Evolutionary conservation across 37 sponge, comb jelly and placozoan species (phyloP).

Genomic region (Eunapius fragilis): DNA sequence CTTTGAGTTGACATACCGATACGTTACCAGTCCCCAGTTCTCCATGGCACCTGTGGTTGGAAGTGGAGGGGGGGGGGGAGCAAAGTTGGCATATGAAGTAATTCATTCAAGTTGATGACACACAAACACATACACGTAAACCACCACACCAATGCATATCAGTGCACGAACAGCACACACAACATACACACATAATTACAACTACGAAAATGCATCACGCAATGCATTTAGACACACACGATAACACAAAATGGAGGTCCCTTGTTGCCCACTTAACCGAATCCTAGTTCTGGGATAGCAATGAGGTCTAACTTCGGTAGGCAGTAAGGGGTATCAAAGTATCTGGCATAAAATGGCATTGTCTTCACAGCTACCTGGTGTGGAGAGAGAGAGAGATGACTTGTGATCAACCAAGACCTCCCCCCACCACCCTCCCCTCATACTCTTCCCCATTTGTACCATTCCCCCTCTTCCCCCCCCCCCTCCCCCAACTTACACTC

Average conservation of each 20-base stretch:
- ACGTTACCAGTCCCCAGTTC: slow-evolving; percentile 95
- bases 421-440: too few species aligned
- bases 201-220: not conserved
- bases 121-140: not conserved
- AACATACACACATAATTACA: too few species aligned
- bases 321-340: slow-evolving; percentile 87
- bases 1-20: slow-evolving; percentile 41
- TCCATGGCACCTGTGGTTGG: slow-evolving; percentile 83
- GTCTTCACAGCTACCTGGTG: slow-evolving; percentile 89
- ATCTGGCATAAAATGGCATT: slow-evolving; percentile 90
- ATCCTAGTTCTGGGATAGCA: slow-evolving; percentile 93
- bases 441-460: too few species aligned
- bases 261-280: slow-evolving; percentile 29
- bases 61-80: too few species aligned
- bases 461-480: not conserved
- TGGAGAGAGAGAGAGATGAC: too few species aligned
- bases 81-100: not conserved
- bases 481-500: slow-evolving; percentile 28
- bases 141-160: too few species aligned
- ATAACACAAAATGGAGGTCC: too few species aligned
- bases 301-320: slow-evolving; percentile 95
- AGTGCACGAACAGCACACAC: too few species aligned
- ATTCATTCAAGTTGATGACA: not conserved
- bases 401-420: too few species aligned
- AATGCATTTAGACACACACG: too few species aligned